These are phyloP conservation scores for Coregonus suidteri DNA, from an alignment of 2,797 vertebrate species.

Conservation along the genomic window DNA sequence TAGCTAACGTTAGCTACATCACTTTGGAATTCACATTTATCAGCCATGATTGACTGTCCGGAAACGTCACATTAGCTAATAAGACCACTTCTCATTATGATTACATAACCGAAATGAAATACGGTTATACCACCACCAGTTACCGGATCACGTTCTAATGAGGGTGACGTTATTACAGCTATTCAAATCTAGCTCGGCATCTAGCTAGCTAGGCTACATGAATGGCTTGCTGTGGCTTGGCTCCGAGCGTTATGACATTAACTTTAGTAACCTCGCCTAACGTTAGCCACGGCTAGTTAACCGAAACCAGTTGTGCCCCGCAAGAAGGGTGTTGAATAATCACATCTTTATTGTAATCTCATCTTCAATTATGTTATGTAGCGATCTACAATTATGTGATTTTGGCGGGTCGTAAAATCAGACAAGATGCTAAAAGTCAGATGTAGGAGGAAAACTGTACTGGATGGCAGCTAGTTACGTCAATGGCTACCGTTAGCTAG, in stretches of 20 bases:
- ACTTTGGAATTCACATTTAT: background rate
- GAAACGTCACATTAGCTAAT: background rate
- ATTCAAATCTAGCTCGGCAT: background rate
- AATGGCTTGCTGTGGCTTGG: background rate
- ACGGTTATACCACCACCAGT: too few species aligned
- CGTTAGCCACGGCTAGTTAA: background rate
- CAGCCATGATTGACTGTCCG: background rate
- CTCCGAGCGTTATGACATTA: constrained; percentile 45
- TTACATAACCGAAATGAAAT: background rate
- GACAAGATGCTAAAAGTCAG: too few species aligned
- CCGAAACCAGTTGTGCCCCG: background rate
- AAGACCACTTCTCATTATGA: background rate
- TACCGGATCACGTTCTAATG: too few species aligned
- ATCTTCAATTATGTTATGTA: too few species aligned
- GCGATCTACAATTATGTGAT: too few species aligned
- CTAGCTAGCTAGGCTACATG: background rate
- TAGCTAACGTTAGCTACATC: background rate
- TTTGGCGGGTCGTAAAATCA: too few species aligned
- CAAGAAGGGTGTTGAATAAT: background rate
- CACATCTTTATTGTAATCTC: background rate
- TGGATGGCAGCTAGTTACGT: too few species aligned
- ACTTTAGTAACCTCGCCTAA: constrained; percentile 71
- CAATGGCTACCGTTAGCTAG: too few species aligned
- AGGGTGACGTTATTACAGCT: too few species aligned
- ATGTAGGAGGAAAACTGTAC: too few species aligned